Conservation (phyloP, 2,888 invertebrate species). For the Ariolimax columbianus region DNA sequence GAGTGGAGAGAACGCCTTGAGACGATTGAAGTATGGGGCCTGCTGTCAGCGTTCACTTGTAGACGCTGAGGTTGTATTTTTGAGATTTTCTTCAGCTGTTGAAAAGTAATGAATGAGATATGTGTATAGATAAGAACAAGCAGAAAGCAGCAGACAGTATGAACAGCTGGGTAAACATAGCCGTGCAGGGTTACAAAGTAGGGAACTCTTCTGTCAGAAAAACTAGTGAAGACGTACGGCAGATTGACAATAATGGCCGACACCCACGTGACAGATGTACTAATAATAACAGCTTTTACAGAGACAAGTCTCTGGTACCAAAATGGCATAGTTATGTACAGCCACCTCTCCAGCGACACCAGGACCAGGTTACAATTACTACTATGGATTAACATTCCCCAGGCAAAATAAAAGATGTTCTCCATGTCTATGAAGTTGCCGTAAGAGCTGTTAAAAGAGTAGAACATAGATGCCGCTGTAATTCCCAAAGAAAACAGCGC, state of each 20-base stretch:
- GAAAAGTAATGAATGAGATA: slow-evolving; percentile 11
- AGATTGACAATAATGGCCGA: slow-evolving; percentile 2
- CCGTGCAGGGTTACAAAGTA: not conserved
- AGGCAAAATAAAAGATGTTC: not conserved
- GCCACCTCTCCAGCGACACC: slow-evolving; percentile 27
- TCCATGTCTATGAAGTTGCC: not conserved
- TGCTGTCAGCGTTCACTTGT: not conserved
- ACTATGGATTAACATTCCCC: slow-evolving; percentile 16
- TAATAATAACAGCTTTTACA: not conserved
- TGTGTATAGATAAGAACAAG: slow-evolving; percentile 10
- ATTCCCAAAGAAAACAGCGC: not conserved
- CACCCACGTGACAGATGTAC: not conserved
- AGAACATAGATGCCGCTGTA: not conserved
- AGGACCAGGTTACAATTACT: slow-evolving; percentile 37
- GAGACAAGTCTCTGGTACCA: slow-evolving; percentile 20
- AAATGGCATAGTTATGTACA: slow-evolving; percentile 30
- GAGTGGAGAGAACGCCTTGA: slow-evolving; percentile 9
- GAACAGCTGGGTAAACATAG: slow-evolving; percentile 8
- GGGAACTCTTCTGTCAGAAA: not conserved
- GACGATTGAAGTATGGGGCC: no score
- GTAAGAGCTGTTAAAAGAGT: not conserved
- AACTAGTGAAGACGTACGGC: not conserved
- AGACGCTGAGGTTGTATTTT: not conserved
- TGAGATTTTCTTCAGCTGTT: slow-evolving; percentile 23
- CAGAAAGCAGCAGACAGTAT: slow-evolving; percentile 2